Conservation (phyloP, 2,113 vertebrate genomes). For the Dolichotis patagonum region DNA sequence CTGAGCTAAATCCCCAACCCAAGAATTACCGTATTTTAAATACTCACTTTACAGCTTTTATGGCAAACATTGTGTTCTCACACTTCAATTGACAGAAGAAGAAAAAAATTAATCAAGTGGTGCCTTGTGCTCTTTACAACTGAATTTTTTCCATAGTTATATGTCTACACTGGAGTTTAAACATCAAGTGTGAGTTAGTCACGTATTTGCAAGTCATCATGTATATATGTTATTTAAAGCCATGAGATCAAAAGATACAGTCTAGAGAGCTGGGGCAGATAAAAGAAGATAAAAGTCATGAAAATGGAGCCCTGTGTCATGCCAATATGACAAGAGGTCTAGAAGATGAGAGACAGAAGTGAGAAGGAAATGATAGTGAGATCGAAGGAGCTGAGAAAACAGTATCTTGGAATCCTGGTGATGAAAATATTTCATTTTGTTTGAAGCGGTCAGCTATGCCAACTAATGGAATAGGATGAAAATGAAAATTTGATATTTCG, state of each 20-base stretch:
- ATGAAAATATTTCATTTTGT: conserved; percentile 3
- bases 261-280: background rate
- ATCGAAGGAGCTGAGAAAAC: background rate
- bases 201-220: background rate
- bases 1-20: too few species aligned
- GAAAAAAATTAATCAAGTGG: background rate
- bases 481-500: background rate
- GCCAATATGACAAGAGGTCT: background rate
- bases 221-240: background rate
- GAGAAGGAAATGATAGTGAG: background rate
- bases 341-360: background rate
- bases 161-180: background rate
- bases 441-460: background rate
- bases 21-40: background rate
- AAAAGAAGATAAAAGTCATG: conserved; percentile 8
- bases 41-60: background rate
- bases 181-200: background rate
- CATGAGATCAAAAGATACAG: background rate
- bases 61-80: background rate
- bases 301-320: background rate
- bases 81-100: background rate
- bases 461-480: background rate
- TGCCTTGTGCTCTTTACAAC: background rate
- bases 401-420: background rate
- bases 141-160: background rate